These are phyloP conservation scores for Trichonephila clavata DNA, from an alignment of 1,140 invertebrate species.

Conservation along the genomic window DNA sequence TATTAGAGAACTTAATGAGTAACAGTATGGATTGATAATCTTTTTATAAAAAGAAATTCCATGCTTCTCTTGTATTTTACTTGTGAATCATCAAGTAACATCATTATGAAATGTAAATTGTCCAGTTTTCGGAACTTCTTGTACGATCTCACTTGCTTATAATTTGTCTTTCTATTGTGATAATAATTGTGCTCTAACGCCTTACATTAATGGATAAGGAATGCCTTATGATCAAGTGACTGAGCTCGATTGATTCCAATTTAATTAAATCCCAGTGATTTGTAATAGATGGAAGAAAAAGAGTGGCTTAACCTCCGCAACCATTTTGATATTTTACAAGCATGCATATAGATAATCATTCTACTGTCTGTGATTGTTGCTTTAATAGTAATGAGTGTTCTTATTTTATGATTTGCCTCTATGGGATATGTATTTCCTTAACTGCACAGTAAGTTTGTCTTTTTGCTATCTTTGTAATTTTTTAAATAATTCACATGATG, in stretches of 20 bases:
- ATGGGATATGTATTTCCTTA: neutral
- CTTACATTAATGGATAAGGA: neutral
- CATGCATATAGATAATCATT: neutral
- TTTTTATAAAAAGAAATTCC: neutral
- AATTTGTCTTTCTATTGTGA: slow-evolving; percentile 51
- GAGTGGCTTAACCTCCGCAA: no score
- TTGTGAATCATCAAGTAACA: neutral
- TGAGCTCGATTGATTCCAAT: neutral
- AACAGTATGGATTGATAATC: neutral
- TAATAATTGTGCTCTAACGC: slow-evolving; percentile 45
- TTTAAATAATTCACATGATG: slow-evolving; percentile 48
- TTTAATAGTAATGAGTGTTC: neutral
- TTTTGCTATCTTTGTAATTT: slow-evolving; percentile 53
- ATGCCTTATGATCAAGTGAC: neutral
- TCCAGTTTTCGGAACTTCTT: neutral
- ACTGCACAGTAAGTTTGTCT: slow-evolving; percentile 22
- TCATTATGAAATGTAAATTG: neutral
- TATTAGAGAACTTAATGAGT: no score
- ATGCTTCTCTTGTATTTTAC: neutral
- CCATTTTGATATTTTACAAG: no score
- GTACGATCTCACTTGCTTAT: slow-evolving; percentile 38
- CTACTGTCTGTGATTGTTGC: neutral
- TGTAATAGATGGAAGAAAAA: neutral
- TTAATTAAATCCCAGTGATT: neutral
- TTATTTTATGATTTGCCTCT: neutral